A percentile compares a stretch with the other conserved stretches of the same genome.
These are phyloP conservation scores for Agelastica alni DNA, from an alignment of 2,888 invertebrate species.

Conservation along the genomic window DNA sequence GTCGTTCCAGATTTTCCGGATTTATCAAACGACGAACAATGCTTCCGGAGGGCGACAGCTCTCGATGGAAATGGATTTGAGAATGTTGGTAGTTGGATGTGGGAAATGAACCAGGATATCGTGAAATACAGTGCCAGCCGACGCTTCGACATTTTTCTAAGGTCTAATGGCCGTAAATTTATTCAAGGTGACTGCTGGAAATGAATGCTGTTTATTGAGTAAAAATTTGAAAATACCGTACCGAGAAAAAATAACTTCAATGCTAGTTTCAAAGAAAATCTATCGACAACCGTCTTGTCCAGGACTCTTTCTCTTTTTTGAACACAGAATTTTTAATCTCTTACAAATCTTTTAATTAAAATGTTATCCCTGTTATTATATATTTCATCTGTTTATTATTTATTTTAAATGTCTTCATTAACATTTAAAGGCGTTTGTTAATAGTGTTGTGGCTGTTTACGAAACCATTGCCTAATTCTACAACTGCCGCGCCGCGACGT, in stretches of 20 bases:
- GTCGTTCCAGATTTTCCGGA: constrained; percentile 18
- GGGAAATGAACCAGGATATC: constrained; percentile 26
- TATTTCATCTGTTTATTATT: too few species aligned
- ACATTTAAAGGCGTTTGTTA: too few species aligned
- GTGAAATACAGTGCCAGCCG: constrained; percentile 21
- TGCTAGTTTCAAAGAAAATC: too few species aligned
- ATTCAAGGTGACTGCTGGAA: constrained; percentile 24
- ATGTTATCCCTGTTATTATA: too few species aligned
- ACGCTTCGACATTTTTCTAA: constrained; percentile 23
- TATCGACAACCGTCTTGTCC: too few species aligned
- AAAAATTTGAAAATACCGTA: constrained; percentile 20
- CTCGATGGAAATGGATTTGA: constrained; percentile 24
- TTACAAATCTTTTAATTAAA: too few species aligned
- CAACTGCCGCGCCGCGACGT: too few species aligned
- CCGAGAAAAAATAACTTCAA: constrained; percentile 11
- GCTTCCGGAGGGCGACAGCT: constrained; percentile 19
- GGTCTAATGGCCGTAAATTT: constrained; percentile 24
- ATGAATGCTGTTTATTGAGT: constrained; percentile 22
- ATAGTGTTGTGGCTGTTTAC: too few species aligned
- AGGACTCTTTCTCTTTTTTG: constrained; percentile 15
- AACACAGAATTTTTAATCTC: too few species aligned
- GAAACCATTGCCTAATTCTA: too few species aligned
- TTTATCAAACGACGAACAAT: constrained; percentile 23
- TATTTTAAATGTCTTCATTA: too few species aligned
- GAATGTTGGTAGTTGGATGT: constrained; percentile 17